These are phyloP conservation scores for Yasuhikotakia modesta DNA, from an alignment of 2,797 vertebrate genomes.

Conservation along the genomic window DNA sequence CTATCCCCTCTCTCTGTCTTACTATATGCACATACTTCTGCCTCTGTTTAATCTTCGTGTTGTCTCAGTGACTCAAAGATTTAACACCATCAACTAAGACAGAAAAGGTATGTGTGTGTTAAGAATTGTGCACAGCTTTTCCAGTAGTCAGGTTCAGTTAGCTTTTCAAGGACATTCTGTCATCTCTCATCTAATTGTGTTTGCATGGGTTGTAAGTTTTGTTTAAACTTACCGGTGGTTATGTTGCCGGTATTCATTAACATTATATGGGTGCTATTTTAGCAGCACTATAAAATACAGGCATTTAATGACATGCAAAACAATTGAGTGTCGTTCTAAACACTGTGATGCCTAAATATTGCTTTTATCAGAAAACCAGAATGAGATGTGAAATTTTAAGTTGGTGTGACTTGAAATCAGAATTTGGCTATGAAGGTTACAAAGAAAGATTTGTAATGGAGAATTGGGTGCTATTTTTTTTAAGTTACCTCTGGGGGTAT, in stretches of 20 bases:
- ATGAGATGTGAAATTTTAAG: too few species aligned
- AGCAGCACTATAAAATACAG: not conserved
- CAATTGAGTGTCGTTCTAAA: not conserved
- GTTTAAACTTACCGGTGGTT: not conserved
- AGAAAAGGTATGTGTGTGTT: not conserved
- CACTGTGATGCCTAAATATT: not conserved
- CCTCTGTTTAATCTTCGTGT: not conserved
- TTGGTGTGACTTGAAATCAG: not conserved
- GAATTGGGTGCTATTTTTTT: too few species aligned
- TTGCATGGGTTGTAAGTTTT: not conserved
- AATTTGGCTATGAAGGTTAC: not conserved
- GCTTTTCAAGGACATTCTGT: constrained; percentile 8
- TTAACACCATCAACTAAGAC: not conserved
- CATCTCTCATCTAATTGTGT: constrained; percentile 4
- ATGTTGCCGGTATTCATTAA: not conserved
- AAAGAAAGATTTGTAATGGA: not conserved
- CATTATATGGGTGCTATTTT: not conserved
- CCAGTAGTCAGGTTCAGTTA: constrained; percentile 3
- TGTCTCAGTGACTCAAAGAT: not conserved
- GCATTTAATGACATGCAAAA: not conserved
- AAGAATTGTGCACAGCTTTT: not conserved
- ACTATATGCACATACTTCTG: not conserved
- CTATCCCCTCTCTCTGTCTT: not conserved
- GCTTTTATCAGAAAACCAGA: too few species aligned
- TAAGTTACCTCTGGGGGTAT: not conserved